A percentile compares a stretch with the other conserved stretches of the same genome.
These are phyloP conservation scores for Harpagus bidentatus DNA, from an alignment of 2,113 vertebrate species.

Conservation along the genomic window DNA sequence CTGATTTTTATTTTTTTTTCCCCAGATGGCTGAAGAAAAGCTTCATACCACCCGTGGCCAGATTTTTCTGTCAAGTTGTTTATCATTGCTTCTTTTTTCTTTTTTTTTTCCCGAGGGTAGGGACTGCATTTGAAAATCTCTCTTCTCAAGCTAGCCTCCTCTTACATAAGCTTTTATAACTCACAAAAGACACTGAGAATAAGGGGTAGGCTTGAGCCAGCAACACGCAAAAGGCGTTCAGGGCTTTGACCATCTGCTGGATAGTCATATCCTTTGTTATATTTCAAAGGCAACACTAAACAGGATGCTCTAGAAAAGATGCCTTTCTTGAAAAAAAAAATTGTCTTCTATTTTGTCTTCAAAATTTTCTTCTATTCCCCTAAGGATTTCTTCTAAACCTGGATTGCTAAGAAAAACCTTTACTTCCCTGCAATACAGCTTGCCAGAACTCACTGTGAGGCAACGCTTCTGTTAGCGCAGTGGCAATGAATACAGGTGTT, in stretches of 20 bases:
- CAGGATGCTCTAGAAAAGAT: not conserved
- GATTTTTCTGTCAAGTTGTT: not conserved
- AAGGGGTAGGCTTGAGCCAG: not conserved
- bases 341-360: not conserved
- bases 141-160: not conserved
- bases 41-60: not conserved
- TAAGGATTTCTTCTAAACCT: not conserved
- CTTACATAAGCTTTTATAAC: not conserved
- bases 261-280: not conserved
- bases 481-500: not conserved
- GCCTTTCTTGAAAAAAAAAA: not conserved
- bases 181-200: not conserved
- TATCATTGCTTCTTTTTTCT: not conserved
- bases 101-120: not conserved
- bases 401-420: not conserved
- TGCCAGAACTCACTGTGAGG: not conserved
- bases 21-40: not conserved
- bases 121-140: not conserved
- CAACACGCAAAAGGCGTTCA: not conserved
- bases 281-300: not conserved
- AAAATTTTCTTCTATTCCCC: not conserved
- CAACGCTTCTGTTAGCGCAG: not conserved
- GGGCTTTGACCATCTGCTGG: not conserved
- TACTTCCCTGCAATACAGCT: not conserved
- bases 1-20: not conserved